Conservation (phyloP, 2,888 invertebrate genomes). For the Dicyrtoma fusca region DNA sequence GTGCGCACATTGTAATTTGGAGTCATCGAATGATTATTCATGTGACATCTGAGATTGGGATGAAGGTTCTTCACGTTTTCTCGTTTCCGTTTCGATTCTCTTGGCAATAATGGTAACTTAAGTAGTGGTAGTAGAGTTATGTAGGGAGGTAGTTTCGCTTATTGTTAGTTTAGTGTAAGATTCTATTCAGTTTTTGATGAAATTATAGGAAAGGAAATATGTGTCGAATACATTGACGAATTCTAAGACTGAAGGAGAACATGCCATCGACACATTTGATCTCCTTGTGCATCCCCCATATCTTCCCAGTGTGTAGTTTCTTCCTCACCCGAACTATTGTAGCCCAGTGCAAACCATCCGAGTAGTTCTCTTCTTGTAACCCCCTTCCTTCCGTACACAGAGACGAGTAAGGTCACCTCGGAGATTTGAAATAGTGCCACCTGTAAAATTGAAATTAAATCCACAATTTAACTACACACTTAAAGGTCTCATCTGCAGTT, state of each 20-base stretch:
- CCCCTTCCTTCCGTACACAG: slow-evolving; percentile 87
- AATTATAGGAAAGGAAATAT: neutral
- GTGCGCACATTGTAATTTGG: no score
- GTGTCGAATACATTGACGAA: no score
- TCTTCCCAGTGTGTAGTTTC: slow-evolving; percentile 92
- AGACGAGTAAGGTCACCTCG: slow-evolving; percentile 92
- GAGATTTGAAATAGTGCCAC: slow-evolving; percentile 92
- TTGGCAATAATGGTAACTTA: no score
- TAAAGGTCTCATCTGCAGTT: no score
- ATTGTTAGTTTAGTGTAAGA: neutral
- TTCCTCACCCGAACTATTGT: slow-evolving; percentile 89
- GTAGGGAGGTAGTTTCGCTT: neutral
- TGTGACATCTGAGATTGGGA: no score
- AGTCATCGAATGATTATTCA: no score
- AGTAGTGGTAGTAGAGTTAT: no score
- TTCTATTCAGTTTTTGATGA: neutral
- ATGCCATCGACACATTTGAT: slow-evolving; percentile 93
- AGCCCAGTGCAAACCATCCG: slow-evolving; percentile 93
- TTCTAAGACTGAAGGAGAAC: slow-evolving; percentile 64
- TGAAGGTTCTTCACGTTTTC: no score
- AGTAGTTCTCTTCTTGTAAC: slow-evolving; percentile 96
- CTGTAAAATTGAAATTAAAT: slow-evolving; percentile 61
- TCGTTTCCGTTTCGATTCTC: no score
- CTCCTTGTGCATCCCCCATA: slow-evolving; percentile 80
- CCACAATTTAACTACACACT: no score